Conservation (phyloP, 2,113 vertebrate species). For the Elgaria multicarinata region DNA sequence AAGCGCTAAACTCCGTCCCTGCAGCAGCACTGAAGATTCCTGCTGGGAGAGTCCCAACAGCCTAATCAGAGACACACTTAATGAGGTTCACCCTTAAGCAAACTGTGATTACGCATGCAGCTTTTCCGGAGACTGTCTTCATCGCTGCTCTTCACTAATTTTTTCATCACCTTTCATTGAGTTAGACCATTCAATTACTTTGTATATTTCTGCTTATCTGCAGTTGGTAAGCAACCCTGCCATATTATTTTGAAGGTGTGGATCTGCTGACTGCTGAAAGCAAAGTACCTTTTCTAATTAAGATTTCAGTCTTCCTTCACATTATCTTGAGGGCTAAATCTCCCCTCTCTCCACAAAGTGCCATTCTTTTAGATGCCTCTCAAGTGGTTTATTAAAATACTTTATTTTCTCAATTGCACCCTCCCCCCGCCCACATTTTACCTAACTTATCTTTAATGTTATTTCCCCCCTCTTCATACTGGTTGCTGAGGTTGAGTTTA, state of each 20-base stretch:
- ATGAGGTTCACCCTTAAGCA: slow-evolving; percentile 35
- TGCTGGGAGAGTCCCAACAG: slow-evolving; percentile 50
- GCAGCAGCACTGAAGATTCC: slow-evolving; percentile 44
- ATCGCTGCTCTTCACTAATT: slow-evolving; percentile 58
- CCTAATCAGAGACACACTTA: slow-evolving; percentile 32
- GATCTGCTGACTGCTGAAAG: slow-evolving; percentile 49
- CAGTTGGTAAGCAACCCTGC: slow-evolving; percentile 41
- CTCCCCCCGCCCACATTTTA: neutral
- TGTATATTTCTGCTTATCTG: slow-evolving; percentile 63
- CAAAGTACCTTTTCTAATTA: slow-evolving; percentile 32
- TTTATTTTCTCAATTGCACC: too few relatives aligned
- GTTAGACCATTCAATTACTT: slow-evolving; percentile 61
- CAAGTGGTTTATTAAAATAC: neutral
- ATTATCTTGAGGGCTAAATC: neutral
- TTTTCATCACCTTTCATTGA: slow-evolving; percentile 59
- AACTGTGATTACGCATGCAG: slow-evolving; percentile 31
- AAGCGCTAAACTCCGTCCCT: slow-evolving; percentile 47
- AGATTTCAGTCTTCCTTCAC: slow-evolving; percentile 31
- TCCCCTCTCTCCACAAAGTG: neutral
- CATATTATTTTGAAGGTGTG: slow-evolving; percentile 45
- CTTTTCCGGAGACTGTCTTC: slow-evolving; percentile 56
- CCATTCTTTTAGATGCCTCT: neutral
- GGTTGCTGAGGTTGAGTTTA: neutral
- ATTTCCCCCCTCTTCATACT: neutral
- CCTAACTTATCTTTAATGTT: neutral